Conservation (phyloP, 2,113 vertebrate species). For the Oncorhynchus tshawytscha region DNA sequence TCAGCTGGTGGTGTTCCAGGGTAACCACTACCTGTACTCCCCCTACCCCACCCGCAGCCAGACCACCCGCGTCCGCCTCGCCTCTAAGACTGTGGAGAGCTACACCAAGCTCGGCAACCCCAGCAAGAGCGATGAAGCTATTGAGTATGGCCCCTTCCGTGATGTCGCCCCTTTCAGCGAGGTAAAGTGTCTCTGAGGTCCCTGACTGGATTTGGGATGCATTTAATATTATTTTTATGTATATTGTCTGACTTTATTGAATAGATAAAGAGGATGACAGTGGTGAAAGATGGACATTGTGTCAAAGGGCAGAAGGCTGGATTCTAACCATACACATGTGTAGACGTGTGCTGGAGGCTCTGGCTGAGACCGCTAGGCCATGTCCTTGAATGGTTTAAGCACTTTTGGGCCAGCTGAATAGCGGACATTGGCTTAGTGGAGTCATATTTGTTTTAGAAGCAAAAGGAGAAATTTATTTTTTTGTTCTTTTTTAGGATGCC, state of each 20-base stretch:
- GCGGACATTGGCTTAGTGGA: background rate
- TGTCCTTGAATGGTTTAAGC: too few relatives aligned
- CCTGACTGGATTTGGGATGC: background rate
- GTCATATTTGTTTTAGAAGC: background rate
- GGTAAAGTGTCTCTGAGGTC: constrained; percentile 64
- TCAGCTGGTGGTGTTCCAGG: constrained; percentile 95
- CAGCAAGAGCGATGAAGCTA: constrained; percentile 83
- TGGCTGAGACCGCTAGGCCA: too few relatives aligned
- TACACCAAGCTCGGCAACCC: constrained; percentile 95
- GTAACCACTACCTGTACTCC: constrained; percentile 94
- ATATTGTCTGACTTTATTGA: too few relatives aligned
- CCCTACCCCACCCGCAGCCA: constrained; percentile 88
- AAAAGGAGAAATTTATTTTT: background rate
- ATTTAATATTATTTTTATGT: background rate
- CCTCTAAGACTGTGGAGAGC: constrained; percentile 92
- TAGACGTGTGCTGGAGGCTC: too few relatives aligned
- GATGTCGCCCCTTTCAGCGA: constrained; percentile 86
- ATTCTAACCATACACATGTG: too few relatives aligned
- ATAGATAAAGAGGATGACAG: too few relatives aligned
- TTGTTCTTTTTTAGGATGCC: constrained; percentile 73
- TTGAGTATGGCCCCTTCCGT: constrained; percentile 94
- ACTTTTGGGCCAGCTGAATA: background rate
- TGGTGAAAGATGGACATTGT: too few relatives aligned
- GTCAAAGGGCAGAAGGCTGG: too few relatives aligned
- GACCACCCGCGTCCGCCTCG: constrained; percentile 86